Base-by-base conservation (phyloP, 2,113 vertebrate species). In the Stigmatopora nigra region DNA sequence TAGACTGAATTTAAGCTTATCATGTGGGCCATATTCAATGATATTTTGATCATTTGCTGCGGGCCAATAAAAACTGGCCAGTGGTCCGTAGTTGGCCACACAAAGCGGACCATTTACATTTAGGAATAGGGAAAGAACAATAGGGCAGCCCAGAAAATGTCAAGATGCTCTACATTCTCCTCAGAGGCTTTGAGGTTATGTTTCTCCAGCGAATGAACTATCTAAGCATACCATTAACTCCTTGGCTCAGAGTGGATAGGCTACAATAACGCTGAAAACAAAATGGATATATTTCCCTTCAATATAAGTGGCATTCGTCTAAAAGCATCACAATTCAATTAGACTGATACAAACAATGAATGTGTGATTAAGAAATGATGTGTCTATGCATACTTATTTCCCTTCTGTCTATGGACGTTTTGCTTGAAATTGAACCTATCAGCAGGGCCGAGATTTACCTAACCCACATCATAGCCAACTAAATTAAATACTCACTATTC, bases 401-500 rank as follows among this genome's bases (percentile, higher is more conserved):
- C n/a, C 7, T 3, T 58, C 4, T 41, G 36, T 20, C 20, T 7
- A 25, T 20, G 51, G 17, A 51, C n/a, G 12, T 44, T 60, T 59
- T 59, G 57, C 57, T 38, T 11, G 16, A n/a, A 59, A 19, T 4
- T 41, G 38, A 17, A 38, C 57, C 22, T 16, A 35, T 58, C 56
- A 38, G n/a, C 48, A 25, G 67, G n/a, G 36, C 48, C 47, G 4
- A 52, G 41, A 65, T 53, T n/a, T 51, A 15, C 45, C 15, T 44
- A 7, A 63, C 55, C 51, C 48, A 49, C 25, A 64, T 55, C 64
- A 49, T 45, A 47, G 57, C 22, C 12, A 38, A 17, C 25, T 45
- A 69, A 52, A 56, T 72, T 44, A 70, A 47, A 36, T n/a, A 47
- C 35, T 49, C 17, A 53, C 55, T 49, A 48, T 52, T 51, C 19